Evolutionary conservation across 2,888 invertebrate genomes (phyloP), one percentile per base, ranked within the genome.

Genomic region (Trachelus stipa): DNA sequence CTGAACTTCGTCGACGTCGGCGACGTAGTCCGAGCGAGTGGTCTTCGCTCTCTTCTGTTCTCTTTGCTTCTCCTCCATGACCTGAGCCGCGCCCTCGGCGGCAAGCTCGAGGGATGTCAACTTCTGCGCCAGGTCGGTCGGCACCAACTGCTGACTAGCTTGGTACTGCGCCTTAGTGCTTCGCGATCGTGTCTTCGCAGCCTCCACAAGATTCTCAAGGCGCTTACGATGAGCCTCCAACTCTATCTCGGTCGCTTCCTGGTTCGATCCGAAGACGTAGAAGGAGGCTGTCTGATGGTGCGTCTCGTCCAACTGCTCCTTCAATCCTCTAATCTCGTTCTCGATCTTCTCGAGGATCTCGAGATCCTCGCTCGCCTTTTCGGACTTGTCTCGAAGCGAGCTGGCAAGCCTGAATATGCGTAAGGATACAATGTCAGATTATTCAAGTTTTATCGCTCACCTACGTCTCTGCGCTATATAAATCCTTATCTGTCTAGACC

Each of bases 1-100:
- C 89, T 96, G 96, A 34, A 98, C 94, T 82, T 95, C 95, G 83
- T 97, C 97, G 35, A 96, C 95, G 87, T 96, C 97, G 35, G 93
- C 92, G 74, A 95, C 92, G 91, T 97, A 98, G 85, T 98, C 97
- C 76, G 95, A 94, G 79, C 97, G 94, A 79, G 96, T 94, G 30
- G 96, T 96, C 87, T 95, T 94, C 34, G 97, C 98, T 82, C 97
- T 95, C 91, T 97, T 97, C 92, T 96, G 96, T 91, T 97, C 97
- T 90, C 96, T 94, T 88, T 96, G 95, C 91, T 97, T 97, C 88
- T 97, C 96, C 89, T 97, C 97, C 96, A 98, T 96, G 75, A 94
- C 94, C 86, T 95, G 95, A 76, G 94, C 93, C 78, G 97, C 93
- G 81, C 95, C 94, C 92, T 98, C 98, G 75, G 96, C 94, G 77